Conservation (phyloP, 2,888 invertebrate species). For the Acronicta aceris region DNA sequence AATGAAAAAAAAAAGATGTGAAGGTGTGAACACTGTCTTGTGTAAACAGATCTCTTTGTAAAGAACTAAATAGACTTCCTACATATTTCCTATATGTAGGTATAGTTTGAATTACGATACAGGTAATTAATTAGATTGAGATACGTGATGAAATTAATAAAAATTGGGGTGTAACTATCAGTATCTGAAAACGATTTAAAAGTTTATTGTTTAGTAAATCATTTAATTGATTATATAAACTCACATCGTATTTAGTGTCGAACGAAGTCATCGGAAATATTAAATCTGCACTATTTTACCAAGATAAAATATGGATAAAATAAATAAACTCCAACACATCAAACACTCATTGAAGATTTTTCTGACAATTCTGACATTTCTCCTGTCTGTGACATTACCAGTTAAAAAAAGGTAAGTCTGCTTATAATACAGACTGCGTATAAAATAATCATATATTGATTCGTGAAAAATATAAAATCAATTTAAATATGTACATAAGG, state of each 20-base stretch:
- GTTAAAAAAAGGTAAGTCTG: too few relatives aligned
- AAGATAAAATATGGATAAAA: constrained; percentile 54
- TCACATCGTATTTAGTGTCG: constrained; percentile 89
- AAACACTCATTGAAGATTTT: constrained; percentile 50
- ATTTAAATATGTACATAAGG: too few relatives aligned
- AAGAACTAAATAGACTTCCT: neutral
- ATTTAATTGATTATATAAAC: constrained; percentile 54
- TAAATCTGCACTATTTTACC: constrained; percentile 44
- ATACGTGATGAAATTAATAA: constrained; percentile 21
- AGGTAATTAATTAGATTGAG: neutral
- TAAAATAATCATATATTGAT: too few relatives aligned
- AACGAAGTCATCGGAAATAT: constrained; percentile 76
- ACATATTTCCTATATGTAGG: too few relatives aligned
- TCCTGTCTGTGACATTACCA: too few relatives aligned
- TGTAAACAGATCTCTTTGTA: neutral
- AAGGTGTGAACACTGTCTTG: constrained; percentile 29
- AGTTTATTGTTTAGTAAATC: constrained; percentile 3
- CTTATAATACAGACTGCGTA: too few relatives aligned
- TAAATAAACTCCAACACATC: constrained; percentile 78
- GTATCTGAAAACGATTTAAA: neutral
- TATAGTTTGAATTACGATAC: too few relatives aligned
- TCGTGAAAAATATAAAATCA: too few relatives aligned
- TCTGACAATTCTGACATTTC: too few relatives aligned
- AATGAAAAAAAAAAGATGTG: neutral
- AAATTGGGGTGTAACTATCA: constrained; percentile 24